Percentiles rank a stretch among this genome's conserved stretches.
Evolutionary conservation across 2,797 vertebrate species (phyloP).

Genomic region (Acomys russatus): DNA sequence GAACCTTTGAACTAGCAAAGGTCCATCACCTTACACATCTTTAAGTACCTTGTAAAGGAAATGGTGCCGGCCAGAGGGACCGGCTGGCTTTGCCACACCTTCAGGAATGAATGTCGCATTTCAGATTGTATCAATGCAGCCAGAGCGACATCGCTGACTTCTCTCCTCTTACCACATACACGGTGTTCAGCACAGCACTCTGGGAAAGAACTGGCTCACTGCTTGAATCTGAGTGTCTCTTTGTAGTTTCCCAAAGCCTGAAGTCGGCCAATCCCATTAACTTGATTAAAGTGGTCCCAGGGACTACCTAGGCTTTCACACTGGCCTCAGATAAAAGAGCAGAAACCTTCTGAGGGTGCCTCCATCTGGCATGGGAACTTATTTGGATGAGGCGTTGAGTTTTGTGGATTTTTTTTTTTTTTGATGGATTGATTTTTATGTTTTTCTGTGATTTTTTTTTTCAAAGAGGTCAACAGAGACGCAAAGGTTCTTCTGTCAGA

Average conservation of each 20-base stretch:
- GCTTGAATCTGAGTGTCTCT: conserved; percentile 94
- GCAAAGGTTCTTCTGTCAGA: conserved; percentile 94
- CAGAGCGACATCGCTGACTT: conserved; percentile 85
- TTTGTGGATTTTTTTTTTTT: conserved; percentile 59
- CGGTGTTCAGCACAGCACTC: conserved; percentile 88
- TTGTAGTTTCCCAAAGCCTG: conserved; percentile 93
- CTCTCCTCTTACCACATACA: conserved; percentile 86
- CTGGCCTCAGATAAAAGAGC: conserved; percentile 97
- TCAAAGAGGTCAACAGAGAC: conserved; percentile 96
- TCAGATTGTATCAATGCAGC: conserved; percentile 82
- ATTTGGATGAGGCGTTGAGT: conserved; percentile 72
- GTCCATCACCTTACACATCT: conserved; percentile 94
- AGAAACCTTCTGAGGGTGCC: conserved; percentile 87
- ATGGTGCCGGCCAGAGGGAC: conserved; percentile 88
- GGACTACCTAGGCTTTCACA: conserved; percentile 92
- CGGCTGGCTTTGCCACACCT: conserved; percentile 88
- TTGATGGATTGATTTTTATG: conserved; percentile 67
- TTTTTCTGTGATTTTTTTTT: conserved; percentile 89
- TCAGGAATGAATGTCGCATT: conserved; percentile 76
- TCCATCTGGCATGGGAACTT: conserved; percentile 54
- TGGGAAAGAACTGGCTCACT: conserved; percentile 91
- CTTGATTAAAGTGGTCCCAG: conserved; percentile 97
- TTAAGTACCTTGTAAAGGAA: conserved; percentile 93
- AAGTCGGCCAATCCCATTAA: conserved; percentile 95
- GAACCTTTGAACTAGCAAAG: conserved; percentile 99